Base-by-base conservation (phyloP, 2,113 vertebrate genomes). In the Melanerpes aurifrons region DNA sequence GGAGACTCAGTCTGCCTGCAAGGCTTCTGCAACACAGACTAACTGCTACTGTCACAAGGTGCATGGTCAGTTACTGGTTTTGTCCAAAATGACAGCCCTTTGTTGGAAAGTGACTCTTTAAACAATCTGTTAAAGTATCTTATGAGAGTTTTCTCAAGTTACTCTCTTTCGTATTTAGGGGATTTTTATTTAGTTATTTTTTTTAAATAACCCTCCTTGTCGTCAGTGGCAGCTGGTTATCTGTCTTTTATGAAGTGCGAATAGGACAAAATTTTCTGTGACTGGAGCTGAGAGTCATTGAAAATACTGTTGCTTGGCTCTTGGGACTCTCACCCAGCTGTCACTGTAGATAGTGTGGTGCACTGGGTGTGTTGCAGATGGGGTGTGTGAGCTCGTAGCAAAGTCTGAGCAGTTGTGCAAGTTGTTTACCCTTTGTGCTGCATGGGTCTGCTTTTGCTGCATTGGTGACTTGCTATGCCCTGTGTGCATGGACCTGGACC, bases 241-340 rank as follows among this genome's bases (percentile, higher is more conserved):
- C 2, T 24, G n/a, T 19, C 61, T 14, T 17, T 0, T 1, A 1
- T 4, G 4, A 4, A 9, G 26, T 2, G 11, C 22, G 12, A 59
- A 0, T 20, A 6, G 17, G 37, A 13, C 2, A 4, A 15, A 5
- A 4, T 9, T 19, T 29, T 10, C 26, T 0, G 12, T 12, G 80
- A 15, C 35, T 0, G 0, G 40, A 24, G 54, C 45, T 2, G 14
- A 3, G 26, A 6, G 37, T 32, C 12, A 1, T 6, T 3, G 32
- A 59, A 29, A 29, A 24, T 32, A 0, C 2, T 0, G 1, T 48
- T 40, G 15, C 22, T 11, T 24, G 11, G 56, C 75, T 40, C 24
- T 4, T 1, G 1, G 1, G 4, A 26, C n/a, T 35, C n/a, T 24
- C 22, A 5, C 16, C 19, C 29, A 2, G 31, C 29, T 31, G 66